Evolutionary conservation across 2,797 vertebrate species (phyloP), one percentile per base, ranked within the genome.

Genomic region (Euphonia xanthogaster): DNA sequence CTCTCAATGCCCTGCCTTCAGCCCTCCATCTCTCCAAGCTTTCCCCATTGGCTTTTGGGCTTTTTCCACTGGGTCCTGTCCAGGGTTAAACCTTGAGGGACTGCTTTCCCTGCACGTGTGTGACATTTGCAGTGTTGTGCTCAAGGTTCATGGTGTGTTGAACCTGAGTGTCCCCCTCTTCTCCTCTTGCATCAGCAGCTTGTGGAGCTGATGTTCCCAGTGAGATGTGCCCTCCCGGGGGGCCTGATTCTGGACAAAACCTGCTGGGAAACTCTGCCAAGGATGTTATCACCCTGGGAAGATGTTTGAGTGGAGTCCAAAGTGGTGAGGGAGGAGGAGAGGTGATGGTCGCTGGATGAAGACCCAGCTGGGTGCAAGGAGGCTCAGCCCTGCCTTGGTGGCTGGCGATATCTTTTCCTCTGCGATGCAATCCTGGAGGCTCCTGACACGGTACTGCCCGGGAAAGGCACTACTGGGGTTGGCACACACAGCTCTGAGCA

Each of bases 61-160:
- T 63, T 61, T 47, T 55, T 57, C 72, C 28, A 21, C 0, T 2
- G 71, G 11, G 35, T 28, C 6, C 30, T 11, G 2, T 40, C 31
- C 24, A 10, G 31, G 6, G 27, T 19, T 19, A 63, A 20, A 53
- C 20, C 53, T 82, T 0, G 3, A 57, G 66, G 58, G 74, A 8
- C 4, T 0, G 0, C 31, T 67, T 80, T 66, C 20, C 23, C 55
- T 16, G 12, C 3, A 2, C 1, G 4, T 3, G 51, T 55, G 48
- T 70, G 75, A 37, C 3, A 3, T 27, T 72, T 35, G 23, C 33
- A 33, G 23, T 1, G 3, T 18, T 18, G 48, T 31, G 57, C 74
- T 53, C 0, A 2, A 30, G 47, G n/a, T 35, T 81, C 6, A 0
- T 9, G 23, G 12, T 31, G n/a, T 40, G 19, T 33, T 1, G 6